Conservation (phyloP, 2,797 vertebrate genomes). For the Triplophysa yarkandensis region DNA sequence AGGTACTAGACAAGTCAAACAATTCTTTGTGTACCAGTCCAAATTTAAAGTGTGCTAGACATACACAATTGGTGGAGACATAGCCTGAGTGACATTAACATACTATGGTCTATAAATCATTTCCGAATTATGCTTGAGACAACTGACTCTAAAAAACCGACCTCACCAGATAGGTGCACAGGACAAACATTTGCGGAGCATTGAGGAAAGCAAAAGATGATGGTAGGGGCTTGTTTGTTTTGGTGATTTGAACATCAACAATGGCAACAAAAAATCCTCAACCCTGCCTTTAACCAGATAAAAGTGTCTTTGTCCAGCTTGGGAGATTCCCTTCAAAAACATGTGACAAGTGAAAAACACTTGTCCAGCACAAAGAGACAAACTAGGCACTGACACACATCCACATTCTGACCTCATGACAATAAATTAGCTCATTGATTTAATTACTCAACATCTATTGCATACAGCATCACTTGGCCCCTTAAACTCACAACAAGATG, state of each 20-base stretch:
- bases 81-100: conserved; percentile 32
- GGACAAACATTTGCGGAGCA: too few relatives aligned
- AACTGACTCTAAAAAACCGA: too few relatives aligned
- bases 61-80: conserved; percentile 33
- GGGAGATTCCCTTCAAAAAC: conserved; percentile 21
- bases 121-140: too few relatives aligned
- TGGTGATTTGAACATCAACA: too few relatives aligned
- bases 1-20: conserved; percentile 28
- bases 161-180: neutral
- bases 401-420: conserved; percentile 27
- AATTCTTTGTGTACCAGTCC: neutral
- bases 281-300: neutral
- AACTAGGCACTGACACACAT: conserved; percentile 2
- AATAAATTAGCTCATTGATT: conserved; percentile 49
- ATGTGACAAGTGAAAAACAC: conserved; percentile 25
- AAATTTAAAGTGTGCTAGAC: conserved; percentile 11
- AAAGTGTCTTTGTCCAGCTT: conserved; percentile 8
- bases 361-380: conserved; percentile 28
- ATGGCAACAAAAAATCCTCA: too few relatives aligned
- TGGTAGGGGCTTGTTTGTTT: too few relatives aligned
- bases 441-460: conserved; percentile 52
- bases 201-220: too few relatives aligned
- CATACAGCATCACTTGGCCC: conserved; percentile 3
- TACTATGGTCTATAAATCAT: neutral
- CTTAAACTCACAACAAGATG: conserved; percentile 2